Conservation (phyloP, 2,888 invertebrate genomes). For the Abrostola tripartita region DNA sequence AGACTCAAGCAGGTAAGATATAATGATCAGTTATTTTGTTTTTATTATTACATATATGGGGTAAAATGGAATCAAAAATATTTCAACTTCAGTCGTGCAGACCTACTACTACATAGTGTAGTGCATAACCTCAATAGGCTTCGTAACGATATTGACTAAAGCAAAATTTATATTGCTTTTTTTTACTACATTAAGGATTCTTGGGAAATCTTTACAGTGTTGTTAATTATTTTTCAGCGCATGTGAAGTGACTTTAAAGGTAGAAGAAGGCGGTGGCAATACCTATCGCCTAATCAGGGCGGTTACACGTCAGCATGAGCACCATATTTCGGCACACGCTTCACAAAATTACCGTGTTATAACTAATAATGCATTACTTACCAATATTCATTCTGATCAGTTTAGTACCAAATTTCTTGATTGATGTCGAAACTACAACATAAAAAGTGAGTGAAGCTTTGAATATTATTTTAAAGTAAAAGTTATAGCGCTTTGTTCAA, state of each 20-base stretch:
- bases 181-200: too few species aligned
- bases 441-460: neutral
- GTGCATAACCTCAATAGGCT: neutral
- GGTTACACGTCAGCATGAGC: conserved; percentile 8
- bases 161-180: too few species aligned
- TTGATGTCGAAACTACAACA: neutral
- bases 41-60: too few species aligned
- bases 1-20: too few species aligned
- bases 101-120: too few species aligned
- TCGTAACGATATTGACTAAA: too few species aligned
- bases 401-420: neutral
- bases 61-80: too few species aligned
- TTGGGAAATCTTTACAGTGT: neutral
- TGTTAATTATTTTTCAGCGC: neutral
- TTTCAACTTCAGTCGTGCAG: too few species aligned
- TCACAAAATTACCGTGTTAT: conserved; percentile 1
- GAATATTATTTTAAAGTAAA: neutral
- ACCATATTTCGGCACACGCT: conserved; percentile 22
- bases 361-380: conserved; percentile 25
- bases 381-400: conserved; percentile 8
- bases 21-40: too few species aligned
- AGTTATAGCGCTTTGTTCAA: neutral
- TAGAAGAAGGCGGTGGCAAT: neutral
- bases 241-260: conserved; percentile 3
- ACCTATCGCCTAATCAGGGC: conserved; percentile 17